phyloP scores from a whole-genome alignment of 1,140 invertebrate genomes.

The Chionoecetes opilio region DNA sequence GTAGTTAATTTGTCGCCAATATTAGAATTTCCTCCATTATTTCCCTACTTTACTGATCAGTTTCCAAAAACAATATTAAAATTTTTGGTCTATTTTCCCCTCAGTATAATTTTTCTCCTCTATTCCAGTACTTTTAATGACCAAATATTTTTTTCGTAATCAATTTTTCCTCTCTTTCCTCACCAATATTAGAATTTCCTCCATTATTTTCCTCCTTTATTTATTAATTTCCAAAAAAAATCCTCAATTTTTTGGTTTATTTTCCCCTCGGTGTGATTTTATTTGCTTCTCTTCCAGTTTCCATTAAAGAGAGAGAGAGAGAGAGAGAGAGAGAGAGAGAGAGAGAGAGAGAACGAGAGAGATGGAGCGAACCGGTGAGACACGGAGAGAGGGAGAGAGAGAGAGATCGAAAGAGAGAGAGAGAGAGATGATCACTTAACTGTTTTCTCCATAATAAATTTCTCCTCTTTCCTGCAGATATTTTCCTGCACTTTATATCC shows the following conservation, averaged over 20 bases:
- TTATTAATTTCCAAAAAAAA: too few species aligned
- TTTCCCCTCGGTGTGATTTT: neutral
- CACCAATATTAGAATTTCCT: neutral
- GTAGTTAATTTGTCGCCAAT: constrained; percentile 13
- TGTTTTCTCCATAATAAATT: too few species aligned
- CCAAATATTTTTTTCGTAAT: neutral
- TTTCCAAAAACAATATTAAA: too few species aligned
- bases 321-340: too few species aligned
- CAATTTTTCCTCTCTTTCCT: neutral
- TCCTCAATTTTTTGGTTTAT: neutral
- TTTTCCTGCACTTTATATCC: neutral
- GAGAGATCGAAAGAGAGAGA: too few species aligned
- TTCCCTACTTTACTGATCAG: neutral
- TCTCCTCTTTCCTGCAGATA: neutral
- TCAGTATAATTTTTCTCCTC: neutral
- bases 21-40: neutral
- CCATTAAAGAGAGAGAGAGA: too few species aligned
- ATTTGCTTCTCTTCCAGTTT: neutral
- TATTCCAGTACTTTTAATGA: neutral
- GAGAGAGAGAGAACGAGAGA: too few species aligned
- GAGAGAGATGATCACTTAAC: too few species aligned
- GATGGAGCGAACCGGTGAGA: too few species aligned
- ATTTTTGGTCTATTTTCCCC: neutral
- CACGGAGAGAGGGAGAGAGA: too few species aligned
- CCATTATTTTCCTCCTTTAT: neutral